These are phyloP conservation scores for Schizopygopsis malacanthus DNA, from an alignment of 2,797 vertebrate genomes.

Conservation along the genomic window DNA sequence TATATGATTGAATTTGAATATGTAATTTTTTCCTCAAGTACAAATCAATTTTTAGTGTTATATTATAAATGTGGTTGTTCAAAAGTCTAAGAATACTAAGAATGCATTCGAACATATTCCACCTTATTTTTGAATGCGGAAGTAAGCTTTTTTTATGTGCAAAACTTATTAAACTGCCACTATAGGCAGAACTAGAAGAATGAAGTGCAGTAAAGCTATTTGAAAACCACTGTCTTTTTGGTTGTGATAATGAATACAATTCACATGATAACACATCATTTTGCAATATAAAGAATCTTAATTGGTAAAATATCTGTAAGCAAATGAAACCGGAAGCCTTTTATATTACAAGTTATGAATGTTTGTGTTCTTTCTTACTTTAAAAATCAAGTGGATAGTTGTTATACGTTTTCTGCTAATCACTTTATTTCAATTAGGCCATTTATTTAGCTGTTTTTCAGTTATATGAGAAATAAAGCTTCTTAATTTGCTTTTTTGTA, in stretches of 20 bases:
- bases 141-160: background rate
- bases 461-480: background rate
- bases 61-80: constrained; percentile 15
- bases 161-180: background rate
- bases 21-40: constrained; percentile 11
- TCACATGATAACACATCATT: background rate
- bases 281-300: background rate
- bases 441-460: background rate
- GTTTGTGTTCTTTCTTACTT: background rate
- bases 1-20: constrained; percentile 8
- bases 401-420: background rate
- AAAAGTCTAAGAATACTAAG: constrained; percentile 1
- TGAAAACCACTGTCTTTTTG: background rate
- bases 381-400: background rate
- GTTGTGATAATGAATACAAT: background rate
- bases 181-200: background rate
- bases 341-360: background rate
- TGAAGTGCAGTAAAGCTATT: background rate
- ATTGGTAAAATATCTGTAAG: background rate
- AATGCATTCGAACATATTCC: background rate
- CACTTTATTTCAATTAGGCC: background rate
- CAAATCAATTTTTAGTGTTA: background rate
- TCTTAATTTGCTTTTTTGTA: background rate
- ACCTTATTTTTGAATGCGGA: background rate
- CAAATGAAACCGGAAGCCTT: background rate